Evolutionary conservation across 1,140 invertebrate species (phyloP).

Genomic region (Drosophila mojavensis): DNA sequence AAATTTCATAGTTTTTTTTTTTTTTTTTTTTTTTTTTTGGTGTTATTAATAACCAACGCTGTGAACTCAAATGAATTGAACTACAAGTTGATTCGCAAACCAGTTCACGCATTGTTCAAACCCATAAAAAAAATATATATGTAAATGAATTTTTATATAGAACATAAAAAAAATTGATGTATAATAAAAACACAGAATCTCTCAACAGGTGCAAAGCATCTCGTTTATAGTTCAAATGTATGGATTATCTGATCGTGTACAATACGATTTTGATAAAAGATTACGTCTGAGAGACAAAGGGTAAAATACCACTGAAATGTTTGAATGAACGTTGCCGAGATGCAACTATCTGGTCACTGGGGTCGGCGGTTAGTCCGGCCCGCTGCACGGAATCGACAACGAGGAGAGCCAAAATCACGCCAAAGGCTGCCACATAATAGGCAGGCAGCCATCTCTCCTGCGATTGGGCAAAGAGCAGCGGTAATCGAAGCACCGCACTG

Average conservation of each 20-base stretch:
- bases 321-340: too few species aligned
- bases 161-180: not conserved
- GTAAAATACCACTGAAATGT: not conserved
- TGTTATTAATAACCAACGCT: slow-evolving; percentile 15
- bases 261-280: not conserved
- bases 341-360: not conserved
- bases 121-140: too few species aligned
- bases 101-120: slow-evolving; percentile 40
- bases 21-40: slow-evolving; percentile 56
- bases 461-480: not conserved
- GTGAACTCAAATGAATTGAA: slow-evolving; percentile 48
- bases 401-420: slow-evolving; percentile 18
- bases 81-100: slow-evolving; percentile 59
- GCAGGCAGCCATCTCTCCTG: not conserved
- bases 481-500: not conserved
- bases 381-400: not conserved
- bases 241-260: not conserved
- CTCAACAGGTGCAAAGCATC: too few species aligned
- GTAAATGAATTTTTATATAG: too few species aligned
- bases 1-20: slow-evolving; percentile 59
- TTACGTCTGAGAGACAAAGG: too few species aligned
- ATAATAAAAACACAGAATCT: too few species aligned
- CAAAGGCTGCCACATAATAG: slow-evolving; percentile 17
- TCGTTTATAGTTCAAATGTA: too few species aligned
- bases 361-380: not conserved